Base-by-base conservation (phyloP, 2,797 vertebrate genomes). In the Danio choprae region DNA sequence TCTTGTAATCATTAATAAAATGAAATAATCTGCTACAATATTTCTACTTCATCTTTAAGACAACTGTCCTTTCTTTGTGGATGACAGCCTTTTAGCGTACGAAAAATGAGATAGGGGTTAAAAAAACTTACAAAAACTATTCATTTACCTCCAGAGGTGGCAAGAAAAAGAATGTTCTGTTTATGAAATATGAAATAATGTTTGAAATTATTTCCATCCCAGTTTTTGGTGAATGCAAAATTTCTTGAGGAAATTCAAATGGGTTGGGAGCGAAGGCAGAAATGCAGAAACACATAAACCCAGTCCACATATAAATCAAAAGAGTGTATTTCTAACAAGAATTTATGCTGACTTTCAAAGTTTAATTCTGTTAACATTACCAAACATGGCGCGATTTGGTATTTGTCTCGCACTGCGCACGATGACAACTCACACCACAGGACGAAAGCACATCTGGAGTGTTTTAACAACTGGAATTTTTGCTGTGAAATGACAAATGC, bases 361-460 rank as follows among this genome's bases (percentile, higher is more conserved):
- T 56, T 22, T 5, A 56, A 58, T 20, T 18, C n/a, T 55, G 5
- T 20, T 67, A 48, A 46, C 43, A 15, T 65, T 67, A 29, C 48
- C 29, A 29, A 29, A 29, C 29, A 13, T 50, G 46, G 36, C 38
- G 8, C 36, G 8, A 51, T 38, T 75, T 48, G 44, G 48, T 60
- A 18, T 40, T 55, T 0, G 6, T 69, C 46, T 16, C 4, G 9
- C 44, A 7, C 36, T 7, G 38, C 58, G 55, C 15, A n/a, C 73
- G 51, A 46, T 73, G 51, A 44, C 68, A 63, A 40, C 29, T 44
- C 40, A 36, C 29, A 71, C 38, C 41, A 41, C 38, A 38, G 70
- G 40, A 70, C 41, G 43, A 71, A 84, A 79, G 58, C 44, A 46
- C 55, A 79, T 53, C 71, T 72, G n/a, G 48, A 72, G 36, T 58